A percentile compares a stretch with the other conserved stretches of the same genome.
phyloP scores from a whole-genome alignment of 2,888 invertebrate genomes.

The Anoncus sp. region DNA sequence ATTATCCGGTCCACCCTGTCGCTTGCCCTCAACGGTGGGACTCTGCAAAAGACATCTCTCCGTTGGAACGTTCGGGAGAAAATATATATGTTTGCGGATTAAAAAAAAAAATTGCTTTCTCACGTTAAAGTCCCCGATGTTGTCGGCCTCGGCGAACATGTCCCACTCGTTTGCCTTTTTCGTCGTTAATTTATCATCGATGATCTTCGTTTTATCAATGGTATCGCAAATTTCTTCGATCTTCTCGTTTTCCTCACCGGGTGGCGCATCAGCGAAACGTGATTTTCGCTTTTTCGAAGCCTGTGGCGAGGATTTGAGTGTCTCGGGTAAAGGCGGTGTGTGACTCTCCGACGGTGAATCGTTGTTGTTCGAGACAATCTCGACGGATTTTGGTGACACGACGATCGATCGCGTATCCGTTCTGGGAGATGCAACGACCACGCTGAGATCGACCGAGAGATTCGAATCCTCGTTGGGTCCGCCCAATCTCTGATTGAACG shows the following conservation, averaged over 20 bases:
- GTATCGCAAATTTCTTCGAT: constrained; percentile 62
- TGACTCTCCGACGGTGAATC: constrained; percentile 79
- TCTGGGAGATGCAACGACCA: constrained; percentile 62
- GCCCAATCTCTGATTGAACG: constrained; percentile 83
- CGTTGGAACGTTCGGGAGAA: too few species aligned
- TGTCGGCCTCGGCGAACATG: constrained; percentile 97
- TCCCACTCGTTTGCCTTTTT: constrained; percentile 90
- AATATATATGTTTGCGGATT: constrained; percentile 21
- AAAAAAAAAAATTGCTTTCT: constrained; percentile 74
- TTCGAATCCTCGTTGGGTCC: constrained; percentile 86
- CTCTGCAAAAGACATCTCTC: constrained; percentile 86
- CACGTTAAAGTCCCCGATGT: constrained; percentile 91
- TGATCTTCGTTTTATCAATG: constrained; percentile 75
- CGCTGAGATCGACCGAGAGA: constrained; percentile 77
- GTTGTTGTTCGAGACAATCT: constrained; percentile 78
- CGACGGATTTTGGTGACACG: constrained; percentile 75
- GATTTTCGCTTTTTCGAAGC: constrained; percentile 75
- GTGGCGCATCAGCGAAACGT: constrained; percentile 71
- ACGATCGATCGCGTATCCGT: constrained; percentile 67
- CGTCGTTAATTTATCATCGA: constrained; percentile 79
- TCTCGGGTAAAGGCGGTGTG: constrained; percentile 80
- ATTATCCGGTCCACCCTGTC: constrained; percentile 88
- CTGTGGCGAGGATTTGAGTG: constrained; percentile 75
- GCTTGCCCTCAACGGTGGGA: constrained; percentile 86
- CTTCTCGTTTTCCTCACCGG: constrained; percentile 69